Base-by-base conservation (phyloP, 2,113 vertebrate species). In the Glaucidium brasilianum region DNA sequence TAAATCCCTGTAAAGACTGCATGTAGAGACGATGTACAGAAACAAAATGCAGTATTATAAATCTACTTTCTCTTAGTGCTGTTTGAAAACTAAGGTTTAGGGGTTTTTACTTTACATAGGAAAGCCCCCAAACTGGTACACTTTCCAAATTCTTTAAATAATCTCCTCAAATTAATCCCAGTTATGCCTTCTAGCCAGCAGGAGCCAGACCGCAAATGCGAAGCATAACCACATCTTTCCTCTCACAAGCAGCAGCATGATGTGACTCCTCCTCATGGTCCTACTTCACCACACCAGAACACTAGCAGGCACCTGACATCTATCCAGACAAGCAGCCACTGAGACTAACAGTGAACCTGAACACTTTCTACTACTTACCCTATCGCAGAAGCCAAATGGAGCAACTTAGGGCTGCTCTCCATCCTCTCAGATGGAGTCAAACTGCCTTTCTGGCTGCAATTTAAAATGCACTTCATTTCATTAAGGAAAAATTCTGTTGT, bases 91-190 rank as follows among this genome's bases (percentile, higher is more conserved):
- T 4, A 83, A 74, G 35, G 64, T 75, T 56, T 11, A n/a, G 15
- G 14, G 11, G 0, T 17, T 67, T 80, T 63, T n/a, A 34, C 35
- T 78, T 81, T 73, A 45, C 53, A 85, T 68, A 94, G 60, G 19
- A 82, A 79, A 59, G n/a, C 15, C 22, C 30, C 35, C 1, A 60
- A 80, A 66, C 6, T 10, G 22, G 37, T 27, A 74, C 17, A 27
- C 41, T 68, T 72, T 14, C 29, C 73, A 91, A 92, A 92, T 90
- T 85, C 41, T 95, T 96, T 34, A 81, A 67, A 66, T 79, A 78
- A 87, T 43, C 76, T 83, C 41, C 50, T 56, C 60, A 64, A 21
- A 77, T 81, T 72, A 81, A 94, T 73, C 41, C 49, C n/a, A 79
- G 53, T 62, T 71, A 78, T 83, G 62, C 71, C 32, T 85, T 56